Conservation (phyloP, 2,797 vertebrate genomes). For the Typhlichthys eigenmanni region DNA sequence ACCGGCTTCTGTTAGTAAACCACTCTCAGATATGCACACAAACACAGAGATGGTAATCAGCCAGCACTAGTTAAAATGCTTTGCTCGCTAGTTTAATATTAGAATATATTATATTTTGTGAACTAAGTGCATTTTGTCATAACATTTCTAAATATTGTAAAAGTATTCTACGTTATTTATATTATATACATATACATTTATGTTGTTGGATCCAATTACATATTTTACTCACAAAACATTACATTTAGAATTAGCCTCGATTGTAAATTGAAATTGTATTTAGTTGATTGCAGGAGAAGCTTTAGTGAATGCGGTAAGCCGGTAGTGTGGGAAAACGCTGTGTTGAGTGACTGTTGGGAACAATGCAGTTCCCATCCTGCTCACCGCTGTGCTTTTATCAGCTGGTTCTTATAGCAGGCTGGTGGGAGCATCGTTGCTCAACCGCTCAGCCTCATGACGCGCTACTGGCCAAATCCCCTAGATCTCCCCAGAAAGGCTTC, state of each 20-base stretch:
- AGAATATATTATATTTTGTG: no score
- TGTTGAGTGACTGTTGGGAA: constrained; percentile 33
- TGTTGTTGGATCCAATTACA: no score
- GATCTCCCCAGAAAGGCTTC: constrained; percentile 67
- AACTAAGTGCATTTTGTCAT: no score
- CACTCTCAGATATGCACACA: constrained; percentile 33
- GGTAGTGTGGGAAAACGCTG: constrained; percentile 39
- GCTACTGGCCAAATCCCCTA: constrained; percentile 72
- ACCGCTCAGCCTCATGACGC: constrained; percentile 69
- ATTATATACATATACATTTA: no score
- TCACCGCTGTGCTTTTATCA: constrained; percentile 61
- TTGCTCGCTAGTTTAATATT: no score
- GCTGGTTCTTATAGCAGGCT: constrained; percentile 74
- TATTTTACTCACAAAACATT: no score
- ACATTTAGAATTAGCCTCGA: no score
- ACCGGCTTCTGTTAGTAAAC: constrained; percentile 76
- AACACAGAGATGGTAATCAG: neutral
- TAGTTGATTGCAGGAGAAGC: no score
- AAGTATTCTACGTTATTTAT: no score
- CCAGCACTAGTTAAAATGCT: no score
- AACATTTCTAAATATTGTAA: no score
- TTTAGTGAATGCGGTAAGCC: neutral
- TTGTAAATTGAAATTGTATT: no score
- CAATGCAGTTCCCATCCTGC: constrained; percentile 40
- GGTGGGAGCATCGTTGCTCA: constrained; percentile 67